Evolutionary conservation across 2,113 vertebrate species (phyloP).

Genomic region (Lophochroa leadbeateri): DNA sequence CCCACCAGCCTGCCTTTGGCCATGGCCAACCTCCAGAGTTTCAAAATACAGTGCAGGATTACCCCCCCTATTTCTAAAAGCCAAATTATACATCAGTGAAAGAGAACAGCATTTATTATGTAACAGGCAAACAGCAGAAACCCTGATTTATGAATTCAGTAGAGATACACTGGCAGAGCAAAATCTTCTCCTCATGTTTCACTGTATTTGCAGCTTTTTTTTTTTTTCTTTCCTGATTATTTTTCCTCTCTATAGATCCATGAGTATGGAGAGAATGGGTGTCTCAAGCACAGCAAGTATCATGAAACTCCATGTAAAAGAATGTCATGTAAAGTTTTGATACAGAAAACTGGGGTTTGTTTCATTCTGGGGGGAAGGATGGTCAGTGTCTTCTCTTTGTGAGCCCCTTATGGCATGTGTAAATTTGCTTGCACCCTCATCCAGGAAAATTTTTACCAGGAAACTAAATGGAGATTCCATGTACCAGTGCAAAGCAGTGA

Average conservation of each 20-base stretch:
- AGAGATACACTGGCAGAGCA: neutral
- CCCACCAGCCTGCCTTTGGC: neutral
- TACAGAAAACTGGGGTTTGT: neutral
- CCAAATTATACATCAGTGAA: neutral
- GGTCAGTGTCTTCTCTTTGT: neutral
- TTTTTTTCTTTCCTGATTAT: neutral
- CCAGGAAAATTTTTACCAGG: neutral
- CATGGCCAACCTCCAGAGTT: neutral
- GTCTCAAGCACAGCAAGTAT: neutral
- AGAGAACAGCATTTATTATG: neutral
- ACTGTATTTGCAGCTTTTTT: neutral
- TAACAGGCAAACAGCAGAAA: neutral
- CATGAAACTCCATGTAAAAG: neutral
- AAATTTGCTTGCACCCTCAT: neutral
- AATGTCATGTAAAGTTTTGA: neutral
- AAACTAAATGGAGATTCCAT: neutral
- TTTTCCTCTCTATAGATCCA: neutral
- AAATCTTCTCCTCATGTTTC: neutral
- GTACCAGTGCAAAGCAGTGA: neutral
- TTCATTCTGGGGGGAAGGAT: neutral
- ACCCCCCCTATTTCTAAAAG: neutral
- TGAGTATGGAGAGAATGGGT: neutral
- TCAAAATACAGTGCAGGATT: neutral
- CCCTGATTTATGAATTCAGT: neutral
- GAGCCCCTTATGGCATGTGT: neutral